A percentile compares a stretch with the other conserved stretches of the same genome.
phyloP scores from a whole-genome alignment of 2,888 invertebrate species.

The Exephanes ischioxanthus region DNA sequence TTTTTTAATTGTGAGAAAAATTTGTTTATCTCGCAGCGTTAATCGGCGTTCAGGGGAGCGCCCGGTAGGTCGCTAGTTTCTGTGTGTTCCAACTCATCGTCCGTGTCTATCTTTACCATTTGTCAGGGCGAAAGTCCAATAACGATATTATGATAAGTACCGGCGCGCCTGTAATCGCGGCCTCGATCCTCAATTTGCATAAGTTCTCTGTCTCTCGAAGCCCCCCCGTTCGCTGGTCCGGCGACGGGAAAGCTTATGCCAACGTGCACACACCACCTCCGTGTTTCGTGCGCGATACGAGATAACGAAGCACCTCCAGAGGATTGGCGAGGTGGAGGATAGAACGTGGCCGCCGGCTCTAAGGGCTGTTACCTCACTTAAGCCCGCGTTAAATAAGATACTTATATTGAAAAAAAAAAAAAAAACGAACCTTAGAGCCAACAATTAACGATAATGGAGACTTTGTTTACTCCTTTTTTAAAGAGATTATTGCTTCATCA shows the following conservation, averaged over 20 bases:
- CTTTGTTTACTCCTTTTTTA: conserved; percentile 36
- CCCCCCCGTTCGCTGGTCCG: conserved; percentile 8
- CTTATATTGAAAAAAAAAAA: conserved; percentile 7
- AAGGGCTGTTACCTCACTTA: conserved; percentile 7
- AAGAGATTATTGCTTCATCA: conserved; percentile 47
- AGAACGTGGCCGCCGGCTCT: conserved; percentile 6
- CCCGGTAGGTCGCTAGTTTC: background rate
- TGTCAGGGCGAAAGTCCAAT: conserved; percentile 57
- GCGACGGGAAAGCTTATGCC: conserved; percentile 48
- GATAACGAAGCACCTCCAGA: conserved; percentile 6
- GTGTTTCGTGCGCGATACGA: conserved; percentile 43
- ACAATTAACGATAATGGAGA: conserved; percentile 17
- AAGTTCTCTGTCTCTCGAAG: conserved; percentile 56
- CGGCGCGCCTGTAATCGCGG: conserved; percentile 65
- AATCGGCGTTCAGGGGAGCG: conserved; percentile 28
- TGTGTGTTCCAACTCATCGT: conserved; percentile 12
- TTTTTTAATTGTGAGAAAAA: background rate
- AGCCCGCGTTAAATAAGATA: conserved; percentile 11
- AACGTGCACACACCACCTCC: background rate
- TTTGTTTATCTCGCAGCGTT: conserved; percentile 48
- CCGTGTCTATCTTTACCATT: conserved; percentile 39
- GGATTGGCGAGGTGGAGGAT: conserved; percentile 34
- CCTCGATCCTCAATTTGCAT: conserved; percentile 65
- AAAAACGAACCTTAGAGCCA: background rate
- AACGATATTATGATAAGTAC: conserved; percentile 68